Percentiles rank a stretch among this genome's conserved stretches.
phyloP scores from a whole-genome alignment of 2,113 vertebrate species.

The Megaleporinus macrocephalus region DNA sequence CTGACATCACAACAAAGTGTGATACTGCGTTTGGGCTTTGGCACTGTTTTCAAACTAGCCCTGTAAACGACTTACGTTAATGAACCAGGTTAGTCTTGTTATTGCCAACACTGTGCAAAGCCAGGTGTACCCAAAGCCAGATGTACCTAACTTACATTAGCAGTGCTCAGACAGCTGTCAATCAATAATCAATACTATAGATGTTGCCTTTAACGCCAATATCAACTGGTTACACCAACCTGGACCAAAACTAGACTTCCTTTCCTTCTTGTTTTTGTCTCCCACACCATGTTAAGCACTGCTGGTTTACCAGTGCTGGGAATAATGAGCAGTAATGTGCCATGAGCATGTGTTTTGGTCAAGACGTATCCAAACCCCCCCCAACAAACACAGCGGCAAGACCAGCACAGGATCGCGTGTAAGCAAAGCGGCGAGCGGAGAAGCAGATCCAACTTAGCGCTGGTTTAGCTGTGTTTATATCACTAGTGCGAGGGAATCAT shows the following conservation, averaged over 20 bases:
- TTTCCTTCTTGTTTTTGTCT: neutral
- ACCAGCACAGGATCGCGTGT: neutral
- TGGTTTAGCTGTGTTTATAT: constrained; percentile 44
- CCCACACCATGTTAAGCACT: neutral
- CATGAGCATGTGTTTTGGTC: constrained; percentile 35
- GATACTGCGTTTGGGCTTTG: neutral
- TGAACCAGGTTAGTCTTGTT: no score
- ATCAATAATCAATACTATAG: neutral
- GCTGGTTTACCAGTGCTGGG: neutral
- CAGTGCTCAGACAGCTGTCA: no score
- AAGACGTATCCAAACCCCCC: constrained; percentile 18
- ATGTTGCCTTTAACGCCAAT: neutral
- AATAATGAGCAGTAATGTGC: constrained; percentile 32
- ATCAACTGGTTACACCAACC: neutral
- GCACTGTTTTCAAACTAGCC: neutral
- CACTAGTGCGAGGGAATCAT: constrained; percentile 46
- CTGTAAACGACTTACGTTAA: no score
- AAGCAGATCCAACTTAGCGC: constrained; percentile 10
- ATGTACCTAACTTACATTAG: no score
- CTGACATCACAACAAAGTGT: neutral
- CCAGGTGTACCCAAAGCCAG: no score
- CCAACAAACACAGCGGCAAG: constrained; percentile 1
- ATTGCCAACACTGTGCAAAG: no score
- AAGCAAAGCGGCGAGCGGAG: constrained; percentile 16
- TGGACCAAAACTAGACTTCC: neutral